Evolutionary conservation across 2,113 vertebrate species (phyloP).

Genomic region (Pluvialis apricaria): DNA sequence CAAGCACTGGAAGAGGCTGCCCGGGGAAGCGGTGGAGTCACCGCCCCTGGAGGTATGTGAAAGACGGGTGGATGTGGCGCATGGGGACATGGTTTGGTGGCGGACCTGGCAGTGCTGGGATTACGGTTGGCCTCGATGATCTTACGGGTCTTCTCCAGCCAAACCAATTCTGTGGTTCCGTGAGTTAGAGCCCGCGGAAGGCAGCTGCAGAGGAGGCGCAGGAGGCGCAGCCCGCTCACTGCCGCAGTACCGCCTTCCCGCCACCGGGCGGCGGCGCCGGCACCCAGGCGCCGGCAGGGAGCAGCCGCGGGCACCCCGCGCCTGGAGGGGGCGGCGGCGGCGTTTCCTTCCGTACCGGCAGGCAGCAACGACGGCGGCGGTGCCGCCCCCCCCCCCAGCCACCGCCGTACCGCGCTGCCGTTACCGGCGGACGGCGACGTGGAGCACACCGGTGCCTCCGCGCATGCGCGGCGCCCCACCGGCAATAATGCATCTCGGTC

Average conservation of each 20-base stretch:
- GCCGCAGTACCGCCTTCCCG: rapidly evolving
- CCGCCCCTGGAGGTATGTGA: not conserved
- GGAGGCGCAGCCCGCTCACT: rapidly evolving
- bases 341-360: not conserved
- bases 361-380: too few relatives aligned
- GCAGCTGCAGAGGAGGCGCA: rapidly evolving
- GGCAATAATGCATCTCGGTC: not conserved
- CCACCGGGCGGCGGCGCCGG: not conserved
- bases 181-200: rapidly evolving
- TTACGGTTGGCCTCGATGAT: too few relatives aligned
- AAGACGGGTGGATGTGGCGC: not conserved
- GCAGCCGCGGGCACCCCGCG: too few relatives aligned
- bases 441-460: not conserved
- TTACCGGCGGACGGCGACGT: not conserved
- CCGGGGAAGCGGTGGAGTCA: not conserved
- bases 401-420: too few relatives aligned
- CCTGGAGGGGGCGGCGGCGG: not conserved
- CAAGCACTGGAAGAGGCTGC: not conserved
- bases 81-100: too few relatives aligned
- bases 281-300: not conserved
- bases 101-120: too few relatives aligned
- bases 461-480: not conserved
- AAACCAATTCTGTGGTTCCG: rapidly evolving
- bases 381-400: too few relatives aligned
- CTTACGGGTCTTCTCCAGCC: not conserved